Evolutionary conservation across 1,140 invertebrate species (phyloP).

Genomic region (Nephila pilipes): DNA sequence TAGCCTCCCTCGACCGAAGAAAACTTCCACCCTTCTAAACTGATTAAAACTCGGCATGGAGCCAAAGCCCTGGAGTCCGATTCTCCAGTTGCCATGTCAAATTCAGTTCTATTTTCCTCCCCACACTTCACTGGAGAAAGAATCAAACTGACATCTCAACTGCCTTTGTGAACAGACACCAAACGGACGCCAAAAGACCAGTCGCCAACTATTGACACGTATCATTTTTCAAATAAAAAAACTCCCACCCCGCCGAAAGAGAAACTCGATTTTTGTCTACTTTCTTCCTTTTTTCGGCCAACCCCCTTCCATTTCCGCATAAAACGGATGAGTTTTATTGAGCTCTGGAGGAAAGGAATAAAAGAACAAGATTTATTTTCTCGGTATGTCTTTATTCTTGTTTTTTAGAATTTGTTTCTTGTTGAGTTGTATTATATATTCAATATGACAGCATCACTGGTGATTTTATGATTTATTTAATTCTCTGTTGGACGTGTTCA

Average conservation of each 20-base stretch:
- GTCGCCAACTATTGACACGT: conserved; percentile 41
- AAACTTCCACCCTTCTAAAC: not conserved
- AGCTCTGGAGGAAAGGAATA: not conserved
- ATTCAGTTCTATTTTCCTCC: not conserved
- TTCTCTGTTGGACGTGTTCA: not conserved
- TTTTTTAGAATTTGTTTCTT: not conserved
- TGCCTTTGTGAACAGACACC: conserved; percentile 22
- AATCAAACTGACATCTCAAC: conserved; percentile 24
- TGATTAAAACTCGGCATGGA: not conserved
- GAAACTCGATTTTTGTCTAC: not conserved
- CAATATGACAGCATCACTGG: not conserved
- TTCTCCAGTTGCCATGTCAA: not conserved
- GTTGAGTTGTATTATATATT: not conserved
- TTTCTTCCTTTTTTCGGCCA: not conserved
- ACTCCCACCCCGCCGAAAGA: not conserved
- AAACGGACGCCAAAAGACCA: not conserved
- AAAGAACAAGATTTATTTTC: conserved; percentile 32
- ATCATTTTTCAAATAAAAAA: conserved; percentile 46
- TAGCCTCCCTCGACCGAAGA: no score
- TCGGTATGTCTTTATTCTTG: not conserved
- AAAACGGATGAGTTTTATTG: not conserved
- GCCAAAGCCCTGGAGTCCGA: not conserved
- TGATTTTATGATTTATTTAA: not conserved
- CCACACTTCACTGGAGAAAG: not conserved
- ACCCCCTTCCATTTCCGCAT: not conserved